Percentiles rank a stretch among this genome's conserved stretches.
Evolutionary conservation across 2,113 vertebrate genomes (phyloP).

Genomic region (Zosterops pallidus): DNA sequence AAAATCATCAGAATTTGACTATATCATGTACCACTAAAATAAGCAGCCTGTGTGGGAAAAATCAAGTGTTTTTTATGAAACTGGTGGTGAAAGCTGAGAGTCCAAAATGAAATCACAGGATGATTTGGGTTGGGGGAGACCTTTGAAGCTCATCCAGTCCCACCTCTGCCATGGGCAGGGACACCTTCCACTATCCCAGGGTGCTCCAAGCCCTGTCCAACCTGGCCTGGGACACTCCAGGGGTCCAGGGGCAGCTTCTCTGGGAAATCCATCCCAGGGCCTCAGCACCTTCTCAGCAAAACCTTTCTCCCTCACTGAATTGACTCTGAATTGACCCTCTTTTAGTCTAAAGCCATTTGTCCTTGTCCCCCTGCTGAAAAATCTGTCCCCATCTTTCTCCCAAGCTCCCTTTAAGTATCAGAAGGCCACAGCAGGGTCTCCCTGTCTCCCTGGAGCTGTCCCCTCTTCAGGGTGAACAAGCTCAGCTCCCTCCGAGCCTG

Average conservation of each 20-base stretch:
- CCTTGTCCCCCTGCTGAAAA: neutral
- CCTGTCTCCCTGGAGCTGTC: neutral
- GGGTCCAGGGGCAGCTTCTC: neutral
- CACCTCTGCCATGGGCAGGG: neutral
- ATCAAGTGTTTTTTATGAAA: neutral
- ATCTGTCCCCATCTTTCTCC: neutral
- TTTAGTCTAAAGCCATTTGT: neutral
- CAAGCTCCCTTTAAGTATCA: fast-evolving
- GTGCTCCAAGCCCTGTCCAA: fast-evolving
- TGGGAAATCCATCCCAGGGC: neutral
- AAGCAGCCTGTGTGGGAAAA: neutral
- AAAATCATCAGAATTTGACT: neutral
- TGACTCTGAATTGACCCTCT: neutral
- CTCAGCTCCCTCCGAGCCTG: neutral
- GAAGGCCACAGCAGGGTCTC: neutral
- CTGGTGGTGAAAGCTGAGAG: neutral
- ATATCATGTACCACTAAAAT: neutral
- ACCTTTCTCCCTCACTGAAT: fast-evolving
- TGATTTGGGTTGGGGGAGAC: neutral
- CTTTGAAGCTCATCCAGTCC: neutral
- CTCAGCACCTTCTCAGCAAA: neutral
- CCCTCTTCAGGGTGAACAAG: neutral
- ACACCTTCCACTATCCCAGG: neutral
- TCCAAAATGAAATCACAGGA: neutral
- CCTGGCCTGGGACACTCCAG: neutral